Conservation (phyloP, 35 echinoderm and acorn worm species). For the Heliocidaris erythrogramma region DNA sequence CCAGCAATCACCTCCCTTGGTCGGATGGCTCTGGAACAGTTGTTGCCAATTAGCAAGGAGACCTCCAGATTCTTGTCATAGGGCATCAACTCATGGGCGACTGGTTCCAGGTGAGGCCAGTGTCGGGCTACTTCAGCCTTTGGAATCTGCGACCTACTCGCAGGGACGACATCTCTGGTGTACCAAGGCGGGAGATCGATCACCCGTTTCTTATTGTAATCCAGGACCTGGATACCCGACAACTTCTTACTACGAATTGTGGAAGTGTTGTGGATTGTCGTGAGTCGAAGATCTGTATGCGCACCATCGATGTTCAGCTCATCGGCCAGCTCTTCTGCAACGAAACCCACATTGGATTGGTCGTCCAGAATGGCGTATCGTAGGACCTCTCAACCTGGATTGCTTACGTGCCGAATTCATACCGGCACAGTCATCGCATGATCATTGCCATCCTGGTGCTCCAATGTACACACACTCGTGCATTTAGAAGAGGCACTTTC, state of each 20-base stretch:
- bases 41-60: no score
- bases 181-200: conserved; percentile 49
- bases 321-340: background rate
- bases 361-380: conserved; percentile 47
- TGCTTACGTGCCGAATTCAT: background rate
- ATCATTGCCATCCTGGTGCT: background rate
- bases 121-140: conserved; percentile 33
- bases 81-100: no score
- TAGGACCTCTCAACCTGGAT: conserved; percentile 21
- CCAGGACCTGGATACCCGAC: conserved; percentile 48
- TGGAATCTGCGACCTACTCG: no score
- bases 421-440: conserved; percentile 62
- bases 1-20: no score
- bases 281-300: background rate
- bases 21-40: no score
- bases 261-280: conserved; percentile 1
- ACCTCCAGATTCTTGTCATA: no score
- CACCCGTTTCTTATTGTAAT: conserved; percentile 40
- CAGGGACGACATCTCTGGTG: no score
- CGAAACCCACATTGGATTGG: conserved; percentile 34
- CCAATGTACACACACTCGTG: background rate
- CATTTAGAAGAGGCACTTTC: conserved; percentile 9
- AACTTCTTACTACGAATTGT: conserved; percentile 61
- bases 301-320: background rate
- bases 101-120: conserved; percentile 61